Conservation (phyloP, 2,888 invertebrate species). For the Ophion ellenae region DNA sequence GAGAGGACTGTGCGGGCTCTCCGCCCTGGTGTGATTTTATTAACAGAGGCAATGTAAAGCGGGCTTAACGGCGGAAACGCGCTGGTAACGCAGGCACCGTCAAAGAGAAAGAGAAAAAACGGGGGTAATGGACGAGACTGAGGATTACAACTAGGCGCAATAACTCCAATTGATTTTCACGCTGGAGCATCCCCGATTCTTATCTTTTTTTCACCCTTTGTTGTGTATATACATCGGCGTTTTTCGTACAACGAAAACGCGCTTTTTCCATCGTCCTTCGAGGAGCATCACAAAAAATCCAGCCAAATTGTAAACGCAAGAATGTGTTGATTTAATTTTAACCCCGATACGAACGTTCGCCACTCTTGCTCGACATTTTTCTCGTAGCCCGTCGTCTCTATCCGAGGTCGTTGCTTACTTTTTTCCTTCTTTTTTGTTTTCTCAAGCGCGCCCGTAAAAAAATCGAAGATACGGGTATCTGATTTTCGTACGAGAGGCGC, state of each 20-base stretch:
- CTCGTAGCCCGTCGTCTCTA: neutral
- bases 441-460: constrained; percentile 60
- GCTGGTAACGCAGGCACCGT: constrained; percentile 12
- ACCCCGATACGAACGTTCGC: neutral
- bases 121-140: constrained; percentile 66
- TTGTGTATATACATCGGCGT: neutral
- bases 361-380: constrained; percentile 19
- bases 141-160: constrained; percentile 74
- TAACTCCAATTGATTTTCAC: constrained; percentile 77
- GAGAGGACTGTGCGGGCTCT: constrained; percentile 31
- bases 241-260: neutral
- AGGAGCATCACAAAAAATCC: neutral
- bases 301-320: neutral
- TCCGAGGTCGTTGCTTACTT: neutral
- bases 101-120: neutral
- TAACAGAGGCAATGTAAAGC: constrained; percentile 76
- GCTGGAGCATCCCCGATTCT: constrained; percentile 40
- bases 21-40: constrained; percentile 74
- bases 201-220: constrained; percentile 29
- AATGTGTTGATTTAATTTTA: neutral
- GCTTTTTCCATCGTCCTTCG: neutral
- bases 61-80: constrained; percentile 57
- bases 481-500: constrained; percentile 65
- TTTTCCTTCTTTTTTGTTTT: constrained; percentile 31
- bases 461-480: constrained; percentile 40